phyloP scores from a whole-genome alignment of 2,113 vertebrate genomes.

The Sylvietta virens region DNA sequence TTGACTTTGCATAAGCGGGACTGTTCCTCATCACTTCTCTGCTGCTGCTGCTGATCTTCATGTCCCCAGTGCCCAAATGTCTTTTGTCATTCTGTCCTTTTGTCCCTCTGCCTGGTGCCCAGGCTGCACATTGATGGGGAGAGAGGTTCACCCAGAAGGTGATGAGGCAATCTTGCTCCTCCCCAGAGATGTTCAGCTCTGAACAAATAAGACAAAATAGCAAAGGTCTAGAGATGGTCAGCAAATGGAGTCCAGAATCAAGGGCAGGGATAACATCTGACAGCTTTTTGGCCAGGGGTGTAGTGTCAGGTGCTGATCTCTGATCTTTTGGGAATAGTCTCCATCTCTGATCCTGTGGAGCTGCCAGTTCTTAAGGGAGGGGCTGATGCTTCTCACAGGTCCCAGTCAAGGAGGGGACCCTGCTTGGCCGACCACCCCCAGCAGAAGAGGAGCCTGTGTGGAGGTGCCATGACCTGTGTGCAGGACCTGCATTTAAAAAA shows the following conservation, averaged over 20 bases:
- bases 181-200: neutral
- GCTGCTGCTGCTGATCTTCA: neutral
- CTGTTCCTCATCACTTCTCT: neutral
- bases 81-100: neutral
- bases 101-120: neutral
- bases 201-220: neutral
- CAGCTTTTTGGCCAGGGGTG: neutral
- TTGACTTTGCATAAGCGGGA: neutral
- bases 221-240: neutral
- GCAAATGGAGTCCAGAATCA: neutral
- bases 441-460: neutral
- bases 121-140: neutral
- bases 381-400: neutral
- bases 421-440: neutral
- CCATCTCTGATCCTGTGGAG: neutral
- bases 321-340: neutral
- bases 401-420: neutral
- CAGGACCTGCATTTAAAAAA: neutral
- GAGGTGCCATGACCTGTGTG: neutral
- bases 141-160: neutral
- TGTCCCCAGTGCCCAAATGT: neutral
- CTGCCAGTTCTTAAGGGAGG: neutral
- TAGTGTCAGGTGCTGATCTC: neutral
- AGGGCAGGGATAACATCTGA: neutral
- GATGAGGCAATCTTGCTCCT: neutral